Percentiles rank a stretch among this genome's conserved stretches.
These are phyloP conservation scores for Odocoileus virginianus DNA, from an alignment of 2,113 vertebrate species.

Conservation along the genomic window DNA sequence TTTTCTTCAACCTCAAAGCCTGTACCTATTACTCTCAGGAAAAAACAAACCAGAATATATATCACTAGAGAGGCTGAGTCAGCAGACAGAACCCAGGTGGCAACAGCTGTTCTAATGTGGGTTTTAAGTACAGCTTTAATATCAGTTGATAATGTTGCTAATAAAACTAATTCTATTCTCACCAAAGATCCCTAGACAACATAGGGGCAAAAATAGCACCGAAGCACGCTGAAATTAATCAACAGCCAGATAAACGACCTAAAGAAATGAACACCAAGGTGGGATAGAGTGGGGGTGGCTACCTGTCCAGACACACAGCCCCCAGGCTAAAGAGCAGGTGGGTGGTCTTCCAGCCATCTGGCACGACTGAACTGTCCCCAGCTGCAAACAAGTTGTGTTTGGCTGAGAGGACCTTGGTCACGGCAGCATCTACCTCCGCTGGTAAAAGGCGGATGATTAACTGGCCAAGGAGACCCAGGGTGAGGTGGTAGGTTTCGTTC, in stretches of 20 bases:
- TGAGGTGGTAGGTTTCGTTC: constrained; percentile 96
- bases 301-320: constrained; percentile 97
- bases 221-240: background rate
- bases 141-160: background rate
- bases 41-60: background rate
- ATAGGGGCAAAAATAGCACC: background rate
- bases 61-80: background rate
- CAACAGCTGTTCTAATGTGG: background rate
- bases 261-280: background rate
- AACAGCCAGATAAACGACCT: background rate
- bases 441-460: constrained; percentile 90
- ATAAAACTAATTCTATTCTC: background rate
- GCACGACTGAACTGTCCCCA: constrained; percentile 81
- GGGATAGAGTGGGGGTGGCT: background rate
- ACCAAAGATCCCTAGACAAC: background rate
- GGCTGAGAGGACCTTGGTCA: constrained; percentile 89
- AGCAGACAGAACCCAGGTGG: background rate
- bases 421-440: constrained; percentile 88
- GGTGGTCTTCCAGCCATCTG: constrained; percentile 93
- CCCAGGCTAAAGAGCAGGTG: constrained; percentile 96
- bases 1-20: background rate
- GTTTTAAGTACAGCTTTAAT: background rate
- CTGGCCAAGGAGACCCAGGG: constrained; percentile 94
- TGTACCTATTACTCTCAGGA: background rate
- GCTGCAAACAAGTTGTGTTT: constrained; percentile 86